phyloP scores from a whole-genome alignment of 2,888 invertebrate species.

The Halictus ligatus region DNA sequence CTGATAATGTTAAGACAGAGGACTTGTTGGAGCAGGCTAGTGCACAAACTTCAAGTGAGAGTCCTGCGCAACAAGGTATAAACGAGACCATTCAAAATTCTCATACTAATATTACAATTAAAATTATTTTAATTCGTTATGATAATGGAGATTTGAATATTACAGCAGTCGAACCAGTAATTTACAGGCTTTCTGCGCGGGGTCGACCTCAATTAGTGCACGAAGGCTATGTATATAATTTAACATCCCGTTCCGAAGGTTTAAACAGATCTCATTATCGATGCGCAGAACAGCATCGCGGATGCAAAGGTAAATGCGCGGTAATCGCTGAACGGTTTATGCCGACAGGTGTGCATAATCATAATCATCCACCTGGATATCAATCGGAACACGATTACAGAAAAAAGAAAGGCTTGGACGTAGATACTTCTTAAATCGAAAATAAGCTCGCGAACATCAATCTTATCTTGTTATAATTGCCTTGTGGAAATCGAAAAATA shows the following conservation, averaged over 20 bases:
- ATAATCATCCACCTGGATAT: constrained; percentile 78
- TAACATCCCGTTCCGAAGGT: constrained; percentile 77
- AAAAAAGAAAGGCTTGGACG: constrained; percentile 74
- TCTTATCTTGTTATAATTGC: constrained; percentile 19
- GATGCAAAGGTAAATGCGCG: constrained; percentile 78
- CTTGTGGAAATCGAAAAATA: constrained; percentile 10
- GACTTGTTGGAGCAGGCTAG: constrained; percentile 7
- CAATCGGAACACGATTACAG: constrained; percentile 77
- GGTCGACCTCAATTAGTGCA: constrained; percentile 77
- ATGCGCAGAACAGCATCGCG: constrained; percentile 79
- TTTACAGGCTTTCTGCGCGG: constrained; percentile 76
- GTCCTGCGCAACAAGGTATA: constrained; percentile 49
- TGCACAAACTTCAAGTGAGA: constrained; percentile 31
- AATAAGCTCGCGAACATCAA: constrained; percentile 12
- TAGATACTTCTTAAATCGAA: constrained; percentile 51
- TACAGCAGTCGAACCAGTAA: constrained; percentile 74
- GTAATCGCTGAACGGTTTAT: constrained; percentile 78
- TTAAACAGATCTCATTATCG: constrained; percentile 77
- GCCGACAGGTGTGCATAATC: constrained; percentile 78
- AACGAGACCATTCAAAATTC: neutral
- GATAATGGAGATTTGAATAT: constrained; percentile 11
- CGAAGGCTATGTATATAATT: constrained; percentile 78
- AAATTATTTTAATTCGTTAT: neutral
- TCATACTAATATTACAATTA: neutral
- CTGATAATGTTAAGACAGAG: constrained; percentile 17